A percentile compares a stretch with the other conserved stretches of the same genome.
Evolutionary conservation across 1,140 invertebrate genomes (phyloP).

Genomic region (Achatina immaculata): DNA sequence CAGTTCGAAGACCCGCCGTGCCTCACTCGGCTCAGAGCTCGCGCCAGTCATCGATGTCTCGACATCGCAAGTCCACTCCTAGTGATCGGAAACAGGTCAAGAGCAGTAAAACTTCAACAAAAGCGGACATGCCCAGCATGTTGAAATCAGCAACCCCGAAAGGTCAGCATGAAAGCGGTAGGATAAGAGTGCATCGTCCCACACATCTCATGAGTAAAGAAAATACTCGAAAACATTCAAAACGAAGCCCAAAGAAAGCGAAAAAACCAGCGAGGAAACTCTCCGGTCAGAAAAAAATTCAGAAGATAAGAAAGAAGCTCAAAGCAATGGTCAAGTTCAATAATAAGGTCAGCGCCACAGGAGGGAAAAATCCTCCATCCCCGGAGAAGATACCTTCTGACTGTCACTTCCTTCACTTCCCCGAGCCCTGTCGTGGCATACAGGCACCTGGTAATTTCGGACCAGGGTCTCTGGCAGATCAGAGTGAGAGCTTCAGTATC

Average conservation of each 20-base stretch:
- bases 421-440: not conserved
- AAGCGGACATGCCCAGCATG: too few relatives aligned
- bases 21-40: too few relatives aligned
- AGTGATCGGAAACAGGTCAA: not conserved
- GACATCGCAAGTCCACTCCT: not conserved
- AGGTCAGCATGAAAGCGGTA: too few relatives aligned
- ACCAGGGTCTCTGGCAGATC: not conserved
- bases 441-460: not conserved
- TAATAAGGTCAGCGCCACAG: too few relatives aligned
- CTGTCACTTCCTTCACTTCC: not conserved
- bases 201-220: too few relatives aligned
- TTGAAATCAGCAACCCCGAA: too few relatives aligned
- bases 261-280: not conserved
- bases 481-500: not conserved
- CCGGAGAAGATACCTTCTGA: too few relatives aligned
- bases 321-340: not conserved
- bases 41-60: too few relatives aligned
- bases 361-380: too few relatives aligned
- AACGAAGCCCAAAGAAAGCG: conserved; percentile 1
- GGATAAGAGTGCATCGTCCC: too few relatives aligned
- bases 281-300: not conserved
- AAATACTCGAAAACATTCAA: too few relatives aligned
- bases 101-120: not conserved
- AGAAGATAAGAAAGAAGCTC: not conserved
- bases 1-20: too few relatives aligned